phyloP scores from a whole-genome alignment of 2,113 vertebrate genomes.

The Ctenodactylus gundi region DNA sequence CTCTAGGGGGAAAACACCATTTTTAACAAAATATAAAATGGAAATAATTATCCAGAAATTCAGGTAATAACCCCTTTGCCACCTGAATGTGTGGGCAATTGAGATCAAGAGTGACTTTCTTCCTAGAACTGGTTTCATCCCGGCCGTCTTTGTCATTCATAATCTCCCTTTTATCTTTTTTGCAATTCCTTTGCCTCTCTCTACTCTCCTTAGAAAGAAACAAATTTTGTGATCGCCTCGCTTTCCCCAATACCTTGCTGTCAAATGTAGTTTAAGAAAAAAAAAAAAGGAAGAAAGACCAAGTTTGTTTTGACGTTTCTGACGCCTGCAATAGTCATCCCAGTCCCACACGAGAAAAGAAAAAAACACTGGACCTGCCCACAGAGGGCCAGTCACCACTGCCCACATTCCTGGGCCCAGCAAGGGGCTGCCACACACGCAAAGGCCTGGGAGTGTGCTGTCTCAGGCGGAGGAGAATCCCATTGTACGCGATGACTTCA shows the following conservation, averaged over 20 bases:
- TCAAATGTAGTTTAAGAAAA: neutral
- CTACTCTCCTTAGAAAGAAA: neutral
- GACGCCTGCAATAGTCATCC: neutral
- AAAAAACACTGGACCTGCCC: neutral
- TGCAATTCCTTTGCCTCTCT: neutral
- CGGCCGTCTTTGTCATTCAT: neutral
- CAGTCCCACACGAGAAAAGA: neutral
- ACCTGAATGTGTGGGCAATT: neutral
- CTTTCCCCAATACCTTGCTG: neutral
- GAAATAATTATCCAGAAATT: slow-evolving; percentile 20
- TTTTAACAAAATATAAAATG: neutral
- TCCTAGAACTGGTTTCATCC: neutral
- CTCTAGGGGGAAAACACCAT: neutral
- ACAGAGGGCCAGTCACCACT: neutral
- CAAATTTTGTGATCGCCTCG: neutral
- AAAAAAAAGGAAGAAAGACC: neutral
- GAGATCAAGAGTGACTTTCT: neutral
- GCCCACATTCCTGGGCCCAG: neutral
- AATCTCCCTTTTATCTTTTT: neutral
- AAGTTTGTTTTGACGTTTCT: neutral
- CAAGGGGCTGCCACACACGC: neutral
- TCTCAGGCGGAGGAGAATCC: neutral
- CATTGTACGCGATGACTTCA: neutral
- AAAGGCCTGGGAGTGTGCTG: too few relatives aligned
- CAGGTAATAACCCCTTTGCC: neutral